These are phyloP conservation scores for Micoletzkya japonica DNA, from an alignment of 2,888 invertebrate genomes.

Conservation along the genomic window DNA sequence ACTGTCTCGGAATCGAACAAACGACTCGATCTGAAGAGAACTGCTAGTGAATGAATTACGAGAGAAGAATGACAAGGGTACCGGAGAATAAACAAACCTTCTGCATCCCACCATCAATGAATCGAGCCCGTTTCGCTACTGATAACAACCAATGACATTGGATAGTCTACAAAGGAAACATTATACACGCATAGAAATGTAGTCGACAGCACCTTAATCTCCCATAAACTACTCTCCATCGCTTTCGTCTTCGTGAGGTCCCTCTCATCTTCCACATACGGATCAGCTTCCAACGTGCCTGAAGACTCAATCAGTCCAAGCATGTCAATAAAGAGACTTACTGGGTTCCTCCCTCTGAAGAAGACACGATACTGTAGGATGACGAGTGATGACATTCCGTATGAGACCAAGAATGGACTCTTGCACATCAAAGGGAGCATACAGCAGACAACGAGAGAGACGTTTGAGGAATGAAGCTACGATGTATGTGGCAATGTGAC, in stretches of 20 bases:
- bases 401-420: slow-evolving; percentile 78
- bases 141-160: slow-evolving; percentile 47
- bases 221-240: slow-evolving; percentile 88
- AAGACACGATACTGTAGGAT: slow-evolving; percentile 75
- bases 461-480: slow-evolving; percentile 92
- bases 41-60: not conserved
- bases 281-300: slow-evolving; percentile 71
- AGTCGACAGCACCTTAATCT: slow-evolving; percentile 70
- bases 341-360: slow-evolving; percentile 49
- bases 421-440: slow-evolving; percentile 76
- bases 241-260: slow-evolving; percentile 81
- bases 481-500: slow-evolving; percentile 85
- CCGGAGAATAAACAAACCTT: slow-evolving; percentile 28
- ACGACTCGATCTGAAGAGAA: slow-evolving; percentile 37
- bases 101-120: slow-evolving; percentile 41
- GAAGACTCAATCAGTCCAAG: not conserved
- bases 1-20: slow-evolving; percentile 39
- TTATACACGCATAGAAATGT: too few species aligned
- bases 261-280: slow-evolving; percentile 81
- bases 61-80: not conserved
- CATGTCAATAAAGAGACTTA: slow-evolving; percentile 5
- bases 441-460: slow-evolving; percentile 79
- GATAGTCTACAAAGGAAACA: slow-evolving; percentile 31
- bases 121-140: slow-evolving; percentile 45
- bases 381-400: slow-evolving; percentile 81